phyloP scores from a whole-genome alignment of 1,140 invertebrate species.

The Drosophila setifemur region DNA sequence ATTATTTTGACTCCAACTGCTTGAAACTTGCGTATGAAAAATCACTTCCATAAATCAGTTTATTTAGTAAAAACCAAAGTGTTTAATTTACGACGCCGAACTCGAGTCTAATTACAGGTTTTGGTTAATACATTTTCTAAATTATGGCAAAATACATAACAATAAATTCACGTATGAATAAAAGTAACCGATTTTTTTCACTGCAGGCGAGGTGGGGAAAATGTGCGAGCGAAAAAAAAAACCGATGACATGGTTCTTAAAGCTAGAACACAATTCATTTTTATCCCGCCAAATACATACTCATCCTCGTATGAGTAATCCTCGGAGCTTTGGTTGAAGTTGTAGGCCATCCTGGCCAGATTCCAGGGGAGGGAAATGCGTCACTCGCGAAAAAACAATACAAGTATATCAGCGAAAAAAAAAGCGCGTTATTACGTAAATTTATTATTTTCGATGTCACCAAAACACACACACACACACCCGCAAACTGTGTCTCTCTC shows the following conservation, averaged over 20 bases:
- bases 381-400: conserved; percentile 22
- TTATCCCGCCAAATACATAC: conserved; percentile 47
- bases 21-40: no score
- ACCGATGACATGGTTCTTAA: conserved; percentile 11
- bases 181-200: neutral
- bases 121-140: no score
- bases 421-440: conserved; percentile 55
- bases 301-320: conserved; percentile 67
- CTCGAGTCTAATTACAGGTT: no score
- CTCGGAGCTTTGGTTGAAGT: conserved; percentile 62
- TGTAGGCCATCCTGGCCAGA: conserved; percentile 53
- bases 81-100: no score
- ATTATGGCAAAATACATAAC: no score
- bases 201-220: conserved; percentile 8
- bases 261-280: conserved; percentile 19
- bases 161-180: no score
- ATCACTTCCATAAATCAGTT: no score
- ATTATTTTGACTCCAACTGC: no score
- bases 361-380: conserved; percentile 10
- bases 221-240: neutral
- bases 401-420: conserved; percentile 15
- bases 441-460: conserved; percentile 3
- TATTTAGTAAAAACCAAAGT: no score
- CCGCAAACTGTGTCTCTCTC: conserved; percentile 3
- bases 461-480: conserved; percentile 7